phyloP scores from a whole-genome alignment of 2,113 vertebrate species.

The Sus scrofa region T2T-Sscrofa CM000812.6:131943501-131944000 shows the following conservation, averaged over 20 bases:
- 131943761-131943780: conserved; percentile 36
- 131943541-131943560: background rate
- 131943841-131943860: background rate
- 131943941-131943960: no score
- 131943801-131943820: background rate
- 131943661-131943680: background rate
- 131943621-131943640: background rate
- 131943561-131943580: background rate
- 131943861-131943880: background rate
- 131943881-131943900: background rate
- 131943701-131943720: background rate
- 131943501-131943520: background rate
- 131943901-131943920: background rate
- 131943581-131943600: background rate
- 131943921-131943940: background rate
- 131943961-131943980: no score
- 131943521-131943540: background rate
- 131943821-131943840: conserved; percentile 17
- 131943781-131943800: background rate
- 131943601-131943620: background rate
- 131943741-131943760: background rate
- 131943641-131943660: conserved; percentile 2
- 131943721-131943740: background rate
- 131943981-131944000: no score
- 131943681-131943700: background rate